Conservation (phyloP, 1,140 invertebrate genomes). For the Zaprionus capensis region DNA sequence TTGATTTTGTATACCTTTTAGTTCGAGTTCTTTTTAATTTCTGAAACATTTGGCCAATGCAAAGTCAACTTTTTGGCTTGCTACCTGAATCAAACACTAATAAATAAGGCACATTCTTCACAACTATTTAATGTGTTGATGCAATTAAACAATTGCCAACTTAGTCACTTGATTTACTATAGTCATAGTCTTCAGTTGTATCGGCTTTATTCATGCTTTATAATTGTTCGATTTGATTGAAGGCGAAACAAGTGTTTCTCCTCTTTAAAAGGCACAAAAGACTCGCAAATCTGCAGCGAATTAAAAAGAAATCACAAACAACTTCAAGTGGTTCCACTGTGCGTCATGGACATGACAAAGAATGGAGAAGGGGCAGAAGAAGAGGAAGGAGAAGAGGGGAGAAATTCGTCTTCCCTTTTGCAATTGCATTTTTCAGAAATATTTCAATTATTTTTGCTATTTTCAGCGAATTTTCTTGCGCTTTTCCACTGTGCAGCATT, state of each 20-base stretch:
- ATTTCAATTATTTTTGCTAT: conserved; percentile 1
- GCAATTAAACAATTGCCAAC: not conserved
- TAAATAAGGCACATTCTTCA: too few species aligned
- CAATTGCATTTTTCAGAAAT: conserved; percentile 1
- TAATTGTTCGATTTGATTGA: conserved; percentile 1
- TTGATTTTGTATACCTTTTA: too few species aligned
- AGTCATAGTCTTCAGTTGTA: not conserved
- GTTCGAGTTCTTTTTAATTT: too few species aligned
- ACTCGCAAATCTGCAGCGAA: not conserved
- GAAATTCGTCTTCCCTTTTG: too few species aligned
- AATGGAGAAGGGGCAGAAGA: too few species aligned
- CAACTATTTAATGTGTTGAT: not conserved
- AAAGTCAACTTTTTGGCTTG: too few species aligned
- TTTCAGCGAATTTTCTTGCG: not conserved
- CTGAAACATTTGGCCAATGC: too few species aligned
- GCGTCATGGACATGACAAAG: conserved; percentile 1
- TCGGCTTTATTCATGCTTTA: not conserved
- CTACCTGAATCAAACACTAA: too few species aligned
- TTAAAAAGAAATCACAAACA: not conserved
- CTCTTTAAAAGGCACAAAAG: not conserved
- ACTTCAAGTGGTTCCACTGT: not conserved
- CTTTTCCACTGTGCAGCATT: conserved; percentile 26
- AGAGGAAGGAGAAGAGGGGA: too few species aligned
- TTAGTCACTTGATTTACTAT: not conserved
- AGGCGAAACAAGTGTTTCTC: not conserved